These are phyloP conservation scores for Manacus vitellinus DNA, from an alignment of 2,113 vertebrate genomes.

Conservation along the genomic window DNA sequence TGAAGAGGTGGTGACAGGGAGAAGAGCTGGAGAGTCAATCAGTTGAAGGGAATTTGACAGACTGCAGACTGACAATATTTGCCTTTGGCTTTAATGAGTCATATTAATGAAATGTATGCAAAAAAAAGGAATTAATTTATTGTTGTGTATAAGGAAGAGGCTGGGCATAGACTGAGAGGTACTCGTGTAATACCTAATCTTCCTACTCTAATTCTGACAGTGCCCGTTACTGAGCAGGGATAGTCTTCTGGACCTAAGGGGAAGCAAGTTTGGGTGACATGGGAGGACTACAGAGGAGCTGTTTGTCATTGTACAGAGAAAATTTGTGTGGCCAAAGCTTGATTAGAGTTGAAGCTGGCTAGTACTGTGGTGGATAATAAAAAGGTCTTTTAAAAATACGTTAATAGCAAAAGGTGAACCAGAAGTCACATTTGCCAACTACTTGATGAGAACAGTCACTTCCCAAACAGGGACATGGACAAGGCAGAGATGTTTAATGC, in stretches of 20 bases:
- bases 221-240: neutral
- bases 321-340: neutral
- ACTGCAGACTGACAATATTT: neutral
- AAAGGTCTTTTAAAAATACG: neutral
- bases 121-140: neutral
- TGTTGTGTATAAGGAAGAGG: neutral
- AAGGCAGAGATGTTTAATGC: neutral
- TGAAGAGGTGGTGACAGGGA: neutral
- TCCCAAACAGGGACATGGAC: neutral
- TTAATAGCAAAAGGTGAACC: neutral
- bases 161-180: neutral
- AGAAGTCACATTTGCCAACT: neutral
- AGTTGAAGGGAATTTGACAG: neutral
- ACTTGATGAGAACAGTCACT: neutral
- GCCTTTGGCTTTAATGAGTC: neutral
- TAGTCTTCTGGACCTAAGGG: neutral
- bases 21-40: neutral
- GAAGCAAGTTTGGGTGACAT: rapidly evolving
- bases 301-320: neutral
- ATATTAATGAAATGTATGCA: neutral
- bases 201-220: neutral
- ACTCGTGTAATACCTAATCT: neutral
- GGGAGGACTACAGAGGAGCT: neutral
- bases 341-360: neutral
- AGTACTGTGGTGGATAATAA: neutral